phyloP scores from a whole-genome alignment of 2,113 vertebrate genomes.

The Plecturocebus donacophilus region DNA sequence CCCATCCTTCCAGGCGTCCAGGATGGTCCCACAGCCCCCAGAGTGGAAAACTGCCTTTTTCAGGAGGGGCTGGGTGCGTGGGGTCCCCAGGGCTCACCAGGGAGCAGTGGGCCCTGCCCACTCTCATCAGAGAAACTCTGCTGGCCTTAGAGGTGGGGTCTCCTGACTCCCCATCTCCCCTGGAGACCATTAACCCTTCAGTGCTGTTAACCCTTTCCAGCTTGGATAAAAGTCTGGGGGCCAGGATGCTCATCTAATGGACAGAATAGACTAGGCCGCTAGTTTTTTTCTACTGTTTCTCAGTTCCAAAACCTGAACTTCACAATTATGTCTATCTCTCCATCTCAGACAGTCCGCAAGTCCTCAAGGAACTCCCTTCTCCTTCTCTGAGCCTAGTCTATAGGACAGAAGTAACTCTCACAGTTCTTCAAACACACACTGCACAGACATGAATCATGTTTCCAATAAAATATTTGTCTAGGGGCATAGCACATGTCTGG shows the following conservation, averaged over 20 bases:
- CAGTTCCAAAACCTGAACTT: background rate
- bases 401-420: accelerated
- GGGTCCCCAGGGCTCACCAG: background rate
- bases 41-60: background rate
- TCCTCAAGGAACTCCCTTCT: accelerated
- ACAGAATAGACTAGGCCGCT: accelerated
- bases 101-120: background rate
- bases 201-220: background rate
- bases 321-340: background rate
- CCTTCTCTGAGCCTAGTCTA: background rate
- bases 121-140: background rate
- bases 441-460: background rate
- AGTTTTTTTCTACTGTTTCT: background rate
- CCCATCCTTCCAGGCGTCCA: background rate
- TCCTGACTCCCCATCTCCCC: background rate
- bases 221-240: background rate
- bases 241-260: background rate
- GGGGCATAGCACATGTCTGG: background rate
- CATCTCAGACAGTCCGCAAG: background rate
- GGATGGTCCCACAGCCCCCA: background rate
- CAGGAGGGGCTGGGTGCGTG: background rate
- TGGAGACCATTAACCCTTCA: no score
- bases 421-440: background rate
- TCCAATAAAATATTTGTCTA: background rate
- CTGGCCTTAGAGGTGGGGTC: background rate